Evolutionary conservation across 2,888 invertebrate species (phyloP), one percentile per base, ranked within the genome.

Genomic region (Sesia apiformis): DNA sequence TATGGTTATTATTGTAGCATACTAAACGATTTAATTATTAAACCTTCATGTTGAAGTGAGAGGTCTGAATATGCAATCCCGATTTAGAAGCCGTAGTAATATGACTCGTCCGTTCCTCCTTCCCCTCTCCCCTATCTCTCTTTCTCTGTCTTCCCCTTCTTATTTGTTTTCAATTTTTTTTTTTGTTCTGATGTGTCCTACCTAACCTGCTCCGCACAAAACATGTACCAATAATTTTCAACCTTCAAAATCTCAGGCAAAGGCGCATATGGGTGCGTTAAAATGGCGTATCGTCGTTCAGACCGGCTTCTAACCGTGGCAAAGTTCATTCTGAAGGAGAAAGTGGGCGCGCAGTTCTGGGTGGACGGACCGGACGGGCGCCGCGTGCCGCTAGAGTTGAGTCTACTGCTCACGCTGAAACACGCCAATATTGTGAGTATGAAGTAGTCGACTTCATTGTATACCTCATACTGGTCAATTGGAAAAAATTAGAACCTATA

Each of bases 261-360:
- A 78, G 93, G 94, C 38, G 93, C 93, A 0, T 94, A 93, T 78
- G 94, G 94, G 0, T 94, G 92, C 69, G 94, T 94, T 0, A 93
- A 93, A 63, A 90, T 93, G 89, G 93, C 93, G 7, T 91, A 91
- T 68, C 82, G 93, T 1, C 91, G 92, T 43, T 82, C 87, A 0
- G 93, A 93, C 72, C 84, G 90, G 0, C 69, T 92, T 51, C 78
- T 93, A 63, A 92, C 93, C 1, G 92, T 94, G 3, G 92, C 94
- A 46, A 94, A 94, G 81, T 94, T 94, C 65, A 93, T 94, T 54
- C 78, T 91, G 53, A 93, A 93, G 65, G 90, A 91, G 63, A 93
- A 93, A 65, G 92, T 94, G n/a, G 91, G 92, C 59, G 89, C 90
- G 3, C 92, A 92, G 65, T 91, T 91, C 66, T 93, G 93, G 93